A percentile compares a stretch with the other conserved stretches of the same genome.
phyloP scores from a whole-genome alignment of 2,888 invertebrate species.

The Esperia sulphurella region DNA sequence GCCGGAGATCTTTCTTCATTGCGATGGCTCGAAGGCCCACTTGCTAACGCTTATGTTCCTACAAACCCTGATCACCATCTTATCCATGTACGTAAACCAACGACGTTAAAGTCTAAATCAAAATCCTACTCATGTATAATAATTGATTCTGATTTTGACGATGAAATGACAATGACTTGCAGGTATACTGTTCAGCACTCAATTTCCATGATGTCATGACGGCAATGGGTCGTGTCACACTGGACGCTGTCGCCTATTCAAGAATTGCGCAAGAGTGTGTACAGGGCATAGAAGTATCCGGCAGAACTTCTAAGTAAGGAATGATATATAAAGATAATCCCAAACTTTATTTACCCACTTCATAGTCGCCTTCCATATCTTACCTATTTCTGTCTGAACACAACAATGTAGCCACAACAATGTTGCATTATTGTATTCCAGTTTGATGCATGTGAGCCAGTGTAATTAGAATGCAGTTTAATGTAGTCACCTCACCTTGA shows the following conservation, averaged over 20 bases:
- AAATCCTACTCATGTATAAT: no score
- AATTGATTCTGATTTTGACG: conserved; percentile 7
- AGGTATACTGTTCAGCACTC: conserved; percentile 87
- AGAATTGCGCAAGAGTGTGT: conserved; percentile 82
- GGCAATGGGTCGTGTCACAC: conserved; percentile 92
- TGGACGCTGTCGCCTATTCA: conserved; percentile 86
- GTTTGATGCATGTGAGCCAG: no score
- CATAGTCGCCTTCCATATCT: no score
- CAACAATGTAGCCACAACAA: no score
- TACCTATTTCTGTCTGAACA: no score
- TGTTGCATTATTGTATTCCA: no score
- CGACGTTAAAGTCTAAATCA: no score
- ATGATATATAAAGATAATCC: no score
- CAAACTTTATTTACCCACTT: no score
- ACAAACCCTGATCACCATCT: conserved; percentile 39
- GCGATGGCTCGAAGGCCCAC: conserved; percentile 83
- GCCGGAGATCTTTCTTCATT: conserved; percentile 93
- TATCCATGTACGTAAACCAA: conserved; percentile 60
- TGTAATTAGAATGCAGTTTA: not conserved
- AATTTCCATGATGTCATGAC: conserved; percentile 98
- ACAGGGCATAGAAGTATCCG: conserved; percentile 84
- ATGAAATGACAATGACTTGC: no score
- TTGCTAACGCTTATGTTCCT: conserved; percentile 45
- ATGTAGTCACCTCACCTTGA: not conserved
- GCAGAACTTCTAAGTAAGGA: conserved; percentile 68